Evolutionary conservation across 1,140 invertebrate genomes (phyloP), one percentile per base, ranked within the genome.

Genomic region (Meloidogyne chitwoodi): DNA sequence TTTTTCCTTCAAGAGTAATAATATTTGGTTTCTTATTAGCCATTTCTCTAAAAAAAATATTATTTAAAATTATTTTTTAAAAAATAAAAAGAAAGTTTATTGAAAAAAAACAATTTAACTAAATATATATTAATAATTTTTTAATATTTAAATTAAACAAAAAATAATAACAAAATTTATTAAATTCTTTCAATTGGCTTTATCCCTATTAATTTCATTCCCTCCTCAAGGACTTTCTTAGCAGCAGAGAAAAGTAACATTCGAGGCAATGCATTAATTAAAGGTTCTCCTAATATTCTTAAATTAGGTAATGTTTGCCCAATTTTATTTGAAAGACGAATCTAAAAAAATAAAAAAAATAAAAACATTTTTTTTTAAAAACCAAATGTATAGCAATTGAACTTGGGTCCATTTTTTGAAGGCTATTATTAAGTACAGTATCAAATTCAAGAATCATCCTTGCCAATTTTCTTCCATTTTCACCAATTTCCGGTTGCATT

Each of bases 211-310:
- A 80, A 27, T 2, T 63, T 29, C 79, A 80, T 80, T 41, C 79
- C 79, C 10, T 80, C 79, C 8, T 64, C 79, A 12, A 80, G 63
- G 12, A 81, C 74, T 48, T 77, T 81, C 16, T 81, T 81, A 22
- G 79, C 70, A n/a, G 77, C 73, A 56, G 73, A 31, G 34, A 80
- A 81, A 19, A 80, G 56, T 24, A 80, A 61, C 77, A 80, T 64
- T 44, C 79, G 62, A 16, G 79, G 79, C n/a, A 80, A 26, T 19
- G 79, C 79, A 24, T 56, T 44, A 16, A 48, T 73, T 56, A 65
- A 31, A 31, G 74, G 65, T 48, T 80, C 79, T n/a, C 73, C 79
- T 69, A 78, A 68, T n/a, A 80, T 68, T 64, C 79, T 62, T 44
- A 80, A 38, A 6, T 41, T 48, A 29, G 68, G 61, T 79, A 79